Base-by-base conservation (phyloP, 2,797 vertebrate species). In the Enteromius thamalakanensis region DNA sequence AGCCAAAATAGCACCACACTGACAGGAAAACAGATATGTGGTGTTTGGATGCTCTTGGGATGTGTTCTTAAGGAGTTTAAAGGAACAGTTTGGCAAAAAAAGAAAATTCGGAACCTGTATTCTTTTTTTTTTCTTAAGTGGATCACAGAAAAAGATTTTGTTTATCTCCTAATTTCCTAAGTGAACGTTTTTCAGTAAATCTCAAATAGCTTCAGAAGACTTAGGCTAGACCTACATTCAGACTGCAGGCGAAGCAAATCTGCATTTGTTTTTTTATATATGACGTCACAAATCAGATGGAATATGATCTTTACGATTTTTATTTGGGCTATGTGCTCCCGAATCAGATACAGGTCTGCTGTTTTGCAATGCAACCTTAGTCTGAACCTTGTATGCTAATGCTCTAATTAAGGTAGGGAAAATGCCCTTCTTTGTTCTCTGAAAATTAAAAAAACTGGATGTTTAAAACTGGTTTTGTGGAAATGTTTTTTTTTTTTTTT, bases 1-100 rank as follows among this genome's bases (percentile, higher is more conserved):
- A 58, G 82, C 88, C 90, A 92, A 90, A 93, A 92, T 81, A 83
- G 68, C 76, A 89, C 87, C 88, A 78, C 86, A 88, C 84, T 86
- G 89, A 67, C 85, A 80, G 37, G 37, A 83, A 83, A 80, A 47
- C 82, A 85, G 84, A 79, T 82, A 80, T 62, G 60, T 15, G 34
- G 23, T 37, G 51, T 75, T 75, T 75, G 72, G 12, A 75, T 40
- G 37, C 51, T 58, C 8, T 64, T 47, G 40, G 55, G 15, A 7
- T 45, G 37, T 19, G 14, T 47, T 72, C 58, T 62, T 15, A 62
- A 29, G 4, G 29, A 29, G 58, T 14, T 29, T 62, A 62, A 62
- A 14, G 58, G 5, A 12, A 26, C 29, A 62, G 23, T 62, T 62
- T 58, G 53, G 10, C 53, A 58, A 58, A 11, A 19, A 51, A 51